Conservation (phyloP, 2,797 vertebrate genomes). For the Hapalemur alaotrensis region DNA sequence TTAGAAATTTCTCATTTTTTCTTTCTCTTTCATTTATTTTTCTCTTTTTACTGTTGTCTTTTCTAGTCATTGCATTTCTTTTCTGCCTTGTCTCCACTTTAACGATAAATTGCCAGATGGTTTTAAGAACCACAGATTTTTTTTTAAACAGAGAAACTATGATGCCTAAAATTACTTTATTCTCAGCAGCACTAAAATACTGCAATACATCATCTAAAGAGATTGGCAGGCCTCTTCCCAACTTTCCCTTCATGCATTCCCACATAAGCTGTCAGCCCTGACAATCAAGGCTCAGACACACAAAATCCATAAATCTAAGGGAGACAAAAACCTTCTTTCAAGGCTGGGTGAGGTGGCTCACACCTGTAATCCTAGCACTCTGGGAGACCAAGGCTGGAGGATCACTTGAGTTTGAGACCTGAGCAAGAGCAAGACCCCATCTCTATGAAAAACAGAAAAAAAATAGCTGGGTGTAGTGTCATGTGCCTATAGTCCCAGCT, state of each 20-base stretch:
- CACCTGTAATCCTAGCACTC: too few relatives aligned
- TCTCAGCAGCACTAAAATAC: conserved; percentile 58
- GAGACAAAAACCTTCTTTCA: neutral
- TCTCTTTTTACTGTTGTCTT: conserved; percentile 1
- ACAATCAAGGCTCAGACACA: neutral
- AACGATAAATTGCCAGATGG: conserved; percentile 70
- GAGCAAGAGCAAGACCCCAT: too few relatives aligned
- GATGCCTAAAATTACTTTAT: conserved; percentile 70
- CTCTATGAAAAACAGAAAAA: too few relatives aligned
- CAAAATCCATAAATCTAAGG: neutral
- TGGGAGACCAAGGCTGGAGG: too few relatives aligned
- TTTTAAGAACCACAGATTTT: conserved; percentile 47
- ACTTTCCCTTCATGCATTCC: neutral
- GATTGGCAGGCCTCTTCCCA: neutral
- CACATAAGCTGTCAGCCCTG: neutral
- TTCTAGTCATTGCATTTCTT: neutral
- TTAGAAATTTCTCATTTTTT: conserved; percentile 16
- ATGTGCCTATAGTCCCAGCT: too few relatives aligned
- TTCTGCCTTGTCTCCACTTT: conserved; percentile 36
- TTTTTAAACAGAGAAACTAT: conserved; percentile 60
- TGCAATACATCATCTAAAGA: neutral
- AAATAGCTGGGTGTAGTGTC: too few relatives aligned
- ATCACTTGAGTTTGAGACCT: too few relatives aligned
- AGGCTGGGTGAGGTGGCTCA: too few relatives aligned
- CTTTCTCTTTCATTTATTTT: neutral